Evolutionary conservation across 2,113 vertebrate species (phyloP), one percentile per base, ranked within the genome.

Genomic region (Melanotaenia duboulayi): DNA sequence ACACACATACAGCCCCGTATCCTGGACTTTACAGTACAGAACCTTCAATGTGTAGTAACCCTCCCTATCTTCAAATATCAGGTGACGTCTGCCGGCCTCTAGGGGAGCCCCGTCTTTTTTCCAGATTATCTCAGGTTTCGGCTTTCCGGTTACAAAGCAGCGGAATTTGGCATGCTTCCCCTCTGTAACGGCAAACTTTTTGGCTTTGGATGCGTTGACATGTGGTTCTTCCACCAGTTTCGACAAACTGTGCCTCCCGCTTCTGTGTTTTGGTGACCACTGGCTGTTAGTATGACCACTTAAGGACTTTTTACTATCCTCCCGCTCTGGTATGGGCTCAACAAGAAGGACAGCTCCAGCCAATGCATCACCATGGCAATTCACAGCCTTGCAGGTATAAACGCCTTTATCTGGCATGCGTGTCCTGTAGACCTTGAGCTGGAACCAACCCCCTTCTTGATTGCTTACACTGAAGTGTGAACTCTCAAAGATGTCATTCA

Each of bases 141-240:
- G 97, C 86, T 99, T 99, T 74, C 97, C 97, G 0, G 97, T 97
- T 78, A 98, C 96, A 0, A 94, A 95, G 87, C 97, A 99, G 68
- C 97, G 96, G 65, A 99, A 98, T 84, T 99, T 99, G 85, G 97
- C 97, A 0, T 99, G 97, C 75, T 98, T 99, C 58, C 97, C 97
- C 12, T 94, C 94, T 0, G 94, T 94, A 66, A 99, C 96, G 0
- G 95, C 89, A 32, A 97, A 99, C 79, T 92, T 94, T 57, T 94
- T 95, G 0, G 92, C 95, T 85, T 97, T 96, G 16, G 96, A 83
- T 0, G 70, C 49, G 4, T 78, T 92, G 54, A 1, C 68, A 0
- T 65, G 19, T 0, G 68, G 58, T 11, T 94, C 91, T 60, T 91
- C 90, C 64, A 62, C 1, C 11, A 17, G 0, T 1, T 3, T 87